Conservation (phyloP, 1,140 invertebrate genomes). For the Caenorhabditis brenneri region DNA sequence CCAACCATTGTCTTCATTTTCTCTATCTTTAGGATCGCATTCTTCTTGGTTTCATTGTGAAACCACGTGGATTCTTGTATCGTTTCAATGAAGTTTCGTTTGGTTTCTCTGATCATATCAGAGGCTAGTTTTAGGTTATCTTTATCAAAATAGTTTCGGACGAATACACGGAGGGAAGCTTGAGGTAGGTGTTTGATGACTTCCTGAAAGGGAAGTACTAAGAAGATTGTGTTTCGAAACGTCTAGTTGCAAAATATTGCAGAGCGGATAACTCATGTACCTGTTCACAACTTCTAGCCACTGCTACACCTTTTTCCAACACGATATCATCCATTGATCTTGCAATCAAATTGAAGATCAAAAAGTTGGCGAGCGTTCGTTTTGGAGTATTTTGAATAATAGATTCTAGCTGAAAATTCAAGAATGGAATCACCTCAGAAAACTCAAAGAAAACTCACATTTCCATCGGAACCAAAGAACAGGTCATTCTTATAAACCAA, state of each 20-base stretch:
- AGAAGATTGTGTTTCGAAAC: no score
- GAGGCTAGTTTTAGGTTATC: not conserved
- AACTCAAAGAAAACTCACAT: not conserved
- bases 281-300: no score
- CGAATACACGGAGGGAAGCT: not conserved
- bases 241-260: no score
- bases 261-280: no score
- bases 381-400: not conserved
- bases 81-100: not conserved
- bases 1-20: conserved; percentile 21
- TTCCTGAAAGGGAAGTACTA: no score
- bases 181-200: not conserved
- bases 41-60: not conserved
- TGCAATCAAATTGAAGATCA: not conserved
- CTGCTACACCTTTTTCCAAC: no score
- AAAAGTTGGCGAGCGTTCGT: not conserved
- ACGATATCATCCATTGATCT: no score
- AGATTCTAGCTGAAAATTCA: not conserved
- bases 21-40: not conserved
- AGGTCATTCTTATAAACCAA: not conserved
- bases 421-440: no score
- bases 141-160: not conserved
- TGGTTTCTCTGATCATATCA: not conserved
- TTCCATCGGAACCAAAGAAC: not conserved
- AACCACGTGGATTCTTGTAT: conserved; percentile 6